Evolutionary conservation across 1,140 invertebrate species (phyloP).

Genomic region (Diprion similis): DNA sequence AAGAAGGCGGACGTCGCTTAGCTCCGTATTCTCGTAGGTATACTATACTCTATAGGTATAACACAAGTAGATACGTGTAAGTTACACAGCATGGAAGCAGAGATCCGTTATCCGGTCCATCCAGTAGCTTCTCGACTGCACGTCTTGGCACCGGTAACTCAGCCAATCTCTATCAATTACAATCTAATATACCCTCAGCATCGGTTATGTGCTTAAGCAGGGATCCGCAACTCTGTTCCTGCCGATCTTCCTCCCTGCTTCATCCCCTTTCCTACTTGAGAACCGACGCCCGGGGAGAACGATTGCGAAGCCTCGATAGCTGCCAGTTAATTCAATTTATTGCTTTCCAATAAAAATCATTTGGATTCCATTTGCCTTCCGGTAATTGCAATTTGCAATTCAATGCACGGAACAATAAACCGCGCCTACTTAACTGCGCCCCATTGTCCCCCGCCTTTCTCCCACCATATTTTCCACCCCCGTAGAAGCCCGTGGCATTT

Average conservation of each 20-base stretch:
- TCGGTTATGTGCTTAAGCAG: conserved; percentile 1
- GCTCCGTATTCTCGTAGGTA: not conserved
- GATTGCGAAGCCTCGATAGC: not conserved
- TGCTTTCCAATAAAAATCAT: conserved; percentile 1
- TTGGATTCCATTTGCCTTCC: not conserved
- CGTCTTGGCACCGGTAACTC: not conserved
- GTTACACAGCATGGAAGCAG: not conserved
- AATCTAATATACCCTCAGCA: not conserved
- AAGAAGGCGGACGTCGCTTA: not conserved
- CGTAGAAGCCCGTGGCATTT: too few relatives aligned
- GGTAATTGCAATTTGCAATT: conserved; percentile 5
- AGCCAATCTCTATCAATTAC: not conserved
- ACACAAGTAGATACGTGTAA: not conserved
- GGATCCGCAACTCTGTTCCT: not conserved
- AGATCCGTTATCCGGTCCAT: not conserved
- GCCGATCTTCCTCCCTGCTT: not conserved
- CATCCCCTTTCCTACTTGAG: not conserved
- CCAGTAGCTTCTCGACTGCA: not conserved
- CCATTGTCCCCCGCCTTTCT: not conserved
- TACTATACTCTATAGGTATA: not conserved
- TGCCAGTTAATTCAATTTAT: conserved; percentile 2
- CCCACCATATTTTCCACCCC: not conserved
- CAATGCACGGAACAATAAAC: not conserved
- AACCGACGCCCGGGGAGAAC: not conserved
- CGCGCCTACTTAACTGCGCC: not conserved